Percentiles rank a stretch among this genome's conserved stretches.
phyloP scores from a whole-genome alignment of 2,888 invertebrate species.

The Caenorhabditis panamensis region DNA sequence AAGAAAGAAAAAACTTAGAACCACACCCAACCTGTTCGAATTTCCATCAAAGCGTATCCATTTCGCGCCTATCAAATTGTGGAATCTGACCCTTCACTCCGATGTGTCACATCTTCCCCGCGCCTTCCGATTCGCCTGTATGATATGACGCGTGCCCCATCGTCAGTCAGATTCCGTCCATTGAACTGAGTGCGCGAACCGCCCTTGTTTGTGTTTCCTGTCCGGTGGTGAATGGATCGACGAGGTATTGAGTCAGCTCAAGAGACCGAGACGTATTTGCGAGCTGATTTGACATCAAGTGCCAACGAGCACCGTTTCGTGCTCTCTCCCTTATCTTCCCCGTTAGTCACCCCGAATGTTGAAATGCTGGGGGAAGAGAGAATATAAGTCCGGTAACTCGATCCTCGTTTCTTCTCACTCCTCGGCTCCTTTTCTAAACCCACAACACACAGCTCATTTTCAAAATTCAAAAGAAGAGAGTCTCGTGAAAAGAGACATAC shows the following conservation, averaged over 20 bases:
- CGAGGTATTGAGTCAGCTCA: slow-evolving; percentile 5
- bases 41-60: neutral
- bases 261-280: slow-evolving; percentile 40
- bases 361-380: slow-evolving; percentile 23
- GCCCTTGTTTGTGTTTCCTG: slow-evolving; percentile 42
- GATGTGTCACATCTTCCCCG: slow-evolving; percentile 30
- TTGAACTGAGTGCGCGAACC: slow-evolving; percentile 32
- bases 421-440: slow-evolving; percentile 7
- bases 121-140: slow-evolving; percentile 22
- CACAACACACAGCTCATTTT: slow-evolving; percentile 15
- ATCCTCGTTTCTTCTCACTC: slow-evolving; percentile 34
- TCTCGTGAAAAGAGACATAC: slow-evolving; percentile 17
- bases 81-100: slow-evolving; percentile 41
- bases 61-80: slow-evolving; percentile 35
- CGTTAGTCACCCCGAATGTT: slow-evolving; percentile 17
- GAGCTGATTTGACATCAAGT: slow-evolving; percentile 59
- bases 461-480: slow-evolving; percentile 47
- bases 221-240: slow-evolving; percentile 37
- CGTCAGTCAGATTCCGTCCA: slow-evolving; percentile 24
- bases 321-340: slow-evolving; percentile 7
- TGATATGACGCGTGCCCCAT: slow-evolving; percentile 57
- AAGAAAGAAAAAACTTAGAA: no score
- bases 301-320: slow-evolving; percentile 51
- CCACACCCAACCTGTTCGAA: neutral
- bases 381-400: slow-evolving; percentile 54